Evolutionary conservation across 2,797 vertebrate genomes (phyloP).

Genomic region (Pipistrellus kuhlii): DNA sequence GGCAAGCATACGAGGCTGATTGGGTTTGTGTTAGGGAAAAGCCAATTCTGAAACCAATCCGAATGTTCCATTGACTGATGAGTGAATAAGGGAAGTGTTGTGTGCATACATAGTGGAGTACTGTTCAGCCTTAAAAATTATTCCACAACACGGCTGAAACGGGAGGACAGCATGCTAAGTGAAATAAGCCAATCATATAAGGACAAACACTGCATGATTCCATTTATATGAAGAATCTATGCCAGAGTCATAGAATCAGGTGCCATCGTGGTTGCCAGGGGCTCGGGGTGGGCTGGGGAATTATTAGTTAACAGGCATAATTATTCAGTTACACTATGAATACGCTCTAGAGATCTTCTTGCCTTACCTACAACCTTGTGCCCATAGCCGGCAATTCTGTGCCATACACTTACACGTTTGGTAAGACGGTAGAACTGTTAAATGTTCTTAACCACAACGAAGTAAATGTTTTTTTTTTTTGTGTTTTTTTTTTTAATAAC

Average conservation of each 20-base stretch:
- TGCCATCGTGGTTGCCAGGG: not conserved
- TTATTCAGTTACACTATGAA: not conserved
- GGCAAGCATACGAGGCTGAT: constrained; percentile 33
- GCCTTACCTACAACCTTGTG: too few species aligned
- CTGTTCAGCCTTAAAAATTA: not conserved
- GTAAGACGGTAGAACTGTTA: not conserved
- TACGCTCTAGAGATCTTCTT: not conserved
- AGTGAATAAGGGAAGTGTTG: too few species aligned
- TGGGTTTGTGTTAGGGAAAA: constrained; percentile 20
- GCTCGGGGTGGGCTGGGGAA: not conserved
- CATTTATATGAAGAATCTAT: not conserved
- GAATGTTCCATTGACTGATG: not conserved
- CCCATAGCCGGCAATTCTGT: not conserved
- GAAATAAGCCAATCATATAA: not conserved
- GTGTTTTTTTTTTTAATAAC: too few species aligned
- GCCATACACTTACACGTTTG: not conserved
- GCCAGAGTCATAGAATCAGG: not conserved
- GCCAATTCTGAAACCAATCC: not conserved
- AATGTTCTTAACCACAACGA: not conserved
- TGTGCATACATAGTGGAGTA: too few species aligned
- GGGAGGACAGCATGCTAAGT: not conserved
- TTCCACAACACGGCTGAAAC: fast-evolving
- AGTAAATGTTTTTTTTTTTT: too few species aligned
- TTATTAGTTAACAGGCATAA: not conserved
- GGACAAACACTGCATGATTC: not conserved